Percentiles rank a stretch among this genome's conserved stretches.
Conservation (phyloP, 2,888 invertebrate species). For the Miltochrista miniata region DNA sequence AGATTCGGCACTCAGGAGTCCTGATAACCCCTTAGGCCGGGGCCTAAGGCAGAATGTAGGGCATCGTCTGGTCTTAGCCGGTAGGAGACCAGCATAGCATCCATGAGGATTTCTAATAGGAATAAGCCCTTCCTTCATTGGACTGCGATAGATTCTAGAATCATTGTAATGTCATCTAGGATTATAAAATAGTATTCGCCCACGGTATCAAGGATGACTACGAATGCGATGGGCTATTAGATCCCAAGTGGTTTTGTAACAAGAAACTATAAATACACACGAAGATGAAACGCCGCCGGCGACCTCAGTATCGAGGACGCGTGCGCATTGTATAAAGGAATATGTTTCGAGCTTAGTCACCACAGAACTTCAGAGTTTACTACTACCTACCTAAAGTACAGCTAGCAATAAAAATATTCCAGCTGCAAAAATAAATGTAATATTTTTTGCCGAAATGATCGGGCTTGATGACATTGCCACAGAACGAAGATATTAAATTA, state of each 20-base stretch:
- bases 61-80: no score
- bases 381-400: slow-evolving; percentile 9
- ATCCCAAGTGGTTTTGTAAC: slow-evolving; percentile 24
- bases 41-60: no score
- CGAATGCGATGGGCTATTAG: slow-evolving; percentile 16
- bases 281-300: slow-evolving; percentile 47
- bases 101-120: no score
- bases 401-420: not conserved
- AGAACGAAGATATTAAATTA: no score
- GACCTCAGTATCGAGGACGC: slow-evolving; percentile 41
- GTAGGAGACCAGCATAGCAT: no score
- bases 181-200: slow-evolving; percentile 14
- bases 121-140: no score
- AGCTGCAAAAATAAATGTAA: no score
- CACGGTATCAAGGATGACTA: slow-evolving; percentile 17
- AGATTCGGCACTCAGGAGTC: no score
- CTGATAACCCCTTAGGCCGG: no score
- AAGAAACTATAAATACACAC: slow-evolving; percentile 40
- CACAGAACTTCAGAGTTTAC: slow-evolving; percentile 15
- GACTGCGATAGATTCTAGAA: no score
- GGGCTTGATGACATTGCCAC: no score
- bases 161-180: slow-evolving; percentile 4
- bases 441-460: no score
- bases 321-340: slow-evolving; percentile 40
- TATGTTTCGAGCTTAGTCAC: slow-evolving; percentile 38